phyloP scores from a whole-genome alignment of 2,113 vertebrate species.

The Podarcis raffonei region DNA sequence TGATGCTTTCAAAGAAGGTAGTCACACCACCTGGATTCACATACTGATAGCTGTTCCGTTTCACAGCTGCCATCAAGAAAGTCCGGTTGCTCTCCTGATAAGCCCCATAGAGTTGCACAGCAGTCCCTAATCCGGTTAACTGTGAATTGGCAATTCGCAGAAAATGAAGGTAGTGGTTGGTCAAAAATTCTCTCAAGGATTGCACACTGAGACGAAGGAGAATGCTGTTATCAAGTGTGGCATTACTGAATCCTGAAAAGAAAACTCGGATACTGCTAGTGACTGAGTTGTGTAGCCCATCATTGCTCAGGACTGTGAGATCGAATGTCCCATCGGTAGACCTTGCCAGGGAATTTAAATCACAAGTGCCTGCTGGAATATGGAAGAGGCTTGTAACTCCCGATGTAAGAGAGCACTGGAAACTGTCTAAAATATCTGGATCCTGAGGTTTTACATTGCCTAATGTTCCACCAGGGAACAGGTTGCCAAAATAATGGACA shows the following conservation, averaged over 20 bases:
- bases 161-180: slow-evolving; percentile 93
- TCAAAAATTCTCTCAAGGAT: slow-evolving; percentile 84
- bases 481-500: slow-evolving; percentile 91
- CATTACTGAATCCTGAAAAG: slow-evolving; percentile 86
- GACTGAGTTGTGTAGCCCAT: slow-evolving; percentile 87
- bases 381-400: slow-evolving; percentile 88
- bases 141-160: slow-evolving; percentile 90
- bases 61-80: slow-evolving; percentile 90
- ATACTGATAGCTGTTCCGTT: slow-evolving; percentile 85
- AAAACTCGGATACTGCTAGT: slow-evolving; percentile 86
- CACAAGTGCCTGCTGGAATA: slow-evolving; percentile 86
- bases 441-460: slow-evolving; percentile 92
- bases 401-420: slow-evolving; percentile 90
- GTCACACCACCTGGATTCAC: slow-evolving; percentile 91
- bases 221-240: slow-evolving; percentile 94
- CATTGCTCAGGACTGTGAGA: slow-evolving; percentile 85
- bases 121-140: slow-evolving; percentile 89
- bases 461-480: slow-evolving; percentile 91
- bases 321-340: slow-evolving; percentile 92
- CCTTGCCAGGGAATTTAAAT: slow-evolving; percentile 86
- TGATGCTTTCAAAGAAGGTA: slow-evolving; percentile 97
- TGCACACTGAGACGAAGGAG: slow-evolving; percentile 86
- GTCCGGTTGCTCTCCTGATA: slow-evolving; percentile 90
- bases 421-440: slow-evolving; percentile 90
- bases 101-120: slow-evolving; percentile 87